Conservation (phyloP, 2,888 invertebrate species). For the Eucera pruinosa region DNA sequence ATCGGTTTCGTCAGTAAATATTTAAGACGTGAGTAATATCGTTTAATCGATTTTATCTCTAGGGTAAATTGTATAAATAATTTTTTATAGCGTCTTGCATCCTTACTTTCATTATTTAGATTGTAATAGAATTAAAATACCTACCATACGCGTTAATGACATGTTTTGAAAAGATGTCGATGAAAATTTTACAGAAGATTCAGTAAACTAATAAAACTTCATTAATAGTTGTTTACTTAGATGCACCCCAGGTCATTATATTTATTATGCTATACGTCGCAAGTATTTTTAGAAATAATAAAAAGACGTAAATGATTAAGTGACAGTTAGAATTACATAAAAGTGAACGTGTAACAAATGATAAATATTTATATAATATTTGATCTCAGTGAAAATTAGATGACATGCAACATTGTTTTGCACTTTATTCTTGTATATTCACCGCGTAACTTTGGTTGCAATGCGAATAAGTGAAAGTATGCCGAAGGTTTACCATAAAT, state of each 20-base stretch:
- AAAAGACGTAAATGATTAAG: not conserved
- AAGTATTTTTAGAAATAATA: too few relatives aligned
- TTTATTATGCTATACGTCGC: not conserved
- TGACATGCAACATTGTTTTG: not conserved
- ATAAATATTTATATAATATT: too few relatives aligned
- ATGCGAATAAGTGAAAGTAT: slow-evolving; percentile 21
- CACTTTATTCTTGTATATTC: not conserved
- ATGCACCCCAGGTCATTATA: too few relatives aligned
- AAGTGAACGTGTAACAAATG: too few relatives aligned
- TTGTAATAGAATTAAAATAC: too few relatives aligned
- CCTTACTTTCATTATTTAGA: not conserved
- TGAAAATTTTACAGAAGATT: not conserved
- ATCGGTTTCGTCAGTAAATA: slow-evolving; percentile 6
- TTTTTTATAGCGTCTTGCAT: too few relatives aligned
- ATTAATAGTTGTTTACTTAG: not conserved
- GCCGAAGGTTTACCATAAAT: not conserved
- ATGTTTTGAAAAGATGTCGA: not conserved
- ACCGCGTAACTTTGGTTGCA: not conserved
- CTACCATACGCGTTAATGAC: not conserved
- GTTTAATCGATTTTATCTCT: too few relatives aligned
- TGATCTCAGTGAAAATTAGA: not conserved
- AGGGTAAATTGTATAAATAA: too few relatives aligned
- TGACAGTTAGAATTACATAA: too few relatives aligned
- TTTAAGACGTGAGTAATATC: slow-evolving; percentile 11
- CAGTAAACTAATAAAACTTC: not conserved